Base-by-base conservation (phyloP, 1,140 invertebrate genomes). In the Calliphora vicina region DNA sequence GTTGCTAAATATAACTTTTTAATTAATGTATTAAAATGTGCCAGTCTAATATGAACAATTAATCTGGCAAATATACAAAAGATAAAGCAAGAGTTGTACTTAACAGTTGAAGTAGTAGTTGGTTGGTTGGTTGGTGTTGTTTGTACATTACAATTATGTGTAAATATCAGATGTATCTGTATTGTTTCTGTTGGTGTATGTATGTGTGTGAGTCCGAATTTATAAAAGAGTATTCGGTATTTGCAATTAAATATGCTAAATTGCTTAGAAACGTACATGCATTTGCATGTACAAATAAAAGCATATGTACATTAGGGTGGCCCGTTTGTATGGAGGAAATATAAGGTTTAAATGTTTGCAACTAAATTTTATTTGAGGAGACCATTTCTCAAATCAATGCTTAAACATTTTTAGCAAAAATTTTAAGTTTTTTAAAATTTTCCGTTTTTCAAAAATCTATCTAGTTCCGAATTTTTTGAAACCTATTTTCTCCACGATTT, bases 221-320 rank as follows among this genome's bases (percentile, higher is more conserved):
- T 35, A 35, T 35, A 35, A 35, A 35, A 57, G 45, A 57, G n/a
- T 67, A 9, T 67, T 67, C 5, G 61, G 61, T 25, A 67, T 25
- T 25, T 23, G 61, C 61, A 67, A 67, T 67, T 67, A 67, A 67
- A 67, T 67, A 67, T 67, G 61, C n/a, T 67, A 67, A 67, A 67
- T 67, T 67, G 61, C 61, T 67, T 67, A 67, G 61, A 67, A 67
- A 67, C 9, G n/a, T 67, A 23, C 15, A 57, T 6, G n/a, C 50
- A 57, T 17, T 17, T n/a, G 50, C 50, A 57, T n/a, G n/a, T 57
- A n/a, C n/a, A n/a, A n/a, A n/a, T n/a, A n/a, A n/a, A n/a, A n/a
- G n/a, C n/a, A n/a, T n/a, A n/a, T n/a, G n/a, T n/a, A 1, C 12
- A 57, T 57, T 35, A 35, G 35, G 35, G n/a, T n/a, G n/a, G n/a